phyloP scores from a whole-genome alignment of 2,888 invertebrate genomes.

The Cantharis flavilabris region DNA sequence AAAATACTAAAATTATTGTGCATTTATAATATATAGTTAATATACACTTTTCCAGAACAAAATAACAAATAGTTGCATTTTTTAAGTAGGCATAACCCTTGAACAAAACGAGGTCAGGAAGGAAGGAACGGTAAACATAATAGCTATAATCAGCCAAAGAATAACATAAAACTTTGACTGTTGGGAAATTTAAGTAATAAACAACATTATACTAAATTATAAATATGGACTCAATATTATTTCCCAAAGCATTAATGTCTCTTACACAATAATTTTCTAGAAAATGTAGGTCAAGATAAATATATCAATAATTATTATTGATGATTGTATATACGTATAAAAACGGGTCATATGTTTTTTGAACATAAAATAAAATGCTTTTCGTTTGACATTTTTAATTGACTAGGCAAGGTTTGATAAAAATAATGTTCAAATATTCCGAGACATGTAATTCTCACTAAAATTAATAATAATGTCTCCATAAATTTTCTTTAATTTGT shows the following conservation, averaged over 20 bases:
- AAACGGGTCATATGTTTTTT: neutral
- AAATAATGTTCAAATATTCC: too few relatives aligned
- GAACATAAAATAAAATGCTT: neutral
- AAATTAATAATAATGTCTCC: too few relatives aligned
- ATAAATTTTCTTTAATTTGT: too few relatives aligned
- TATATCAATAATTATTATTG: neutral
- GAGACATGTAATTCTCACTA: too few relatives aligned
- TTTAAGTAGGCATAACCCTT: too few relatives aligned
- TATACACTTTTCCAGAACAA: too few relatives aligned
- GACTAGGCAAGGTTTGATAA: too few relatives aligned
- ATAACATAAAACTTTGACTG: neutral
- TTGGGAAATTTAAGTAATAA: neutral
- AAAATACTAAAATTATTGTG: too few relatives aligned
- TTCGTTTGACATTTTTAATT: neutral
- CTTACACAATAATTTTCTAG: neutral
- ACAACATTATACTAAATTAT: neutral
- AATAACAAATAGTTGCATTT: too few relatives aligned
- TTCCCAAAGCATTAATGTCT: neutral
- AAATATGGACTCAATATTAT: neutral
- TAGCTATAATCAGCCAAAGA: neutral
- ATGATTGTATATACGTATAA: neutral
- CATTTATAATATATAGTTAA: too few relatives aligned
- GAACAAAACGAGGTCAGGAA: neutral
- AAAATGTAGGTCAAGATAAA: neutral
- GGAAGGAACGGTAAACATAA: neutral